Percentiles rank a stretch among this genome's conserved stretches.
phyloP scores from a whole-genome alignment of 1,140 invertebrate species.

The Scaptodrosophila lebanonensis region DNA sequence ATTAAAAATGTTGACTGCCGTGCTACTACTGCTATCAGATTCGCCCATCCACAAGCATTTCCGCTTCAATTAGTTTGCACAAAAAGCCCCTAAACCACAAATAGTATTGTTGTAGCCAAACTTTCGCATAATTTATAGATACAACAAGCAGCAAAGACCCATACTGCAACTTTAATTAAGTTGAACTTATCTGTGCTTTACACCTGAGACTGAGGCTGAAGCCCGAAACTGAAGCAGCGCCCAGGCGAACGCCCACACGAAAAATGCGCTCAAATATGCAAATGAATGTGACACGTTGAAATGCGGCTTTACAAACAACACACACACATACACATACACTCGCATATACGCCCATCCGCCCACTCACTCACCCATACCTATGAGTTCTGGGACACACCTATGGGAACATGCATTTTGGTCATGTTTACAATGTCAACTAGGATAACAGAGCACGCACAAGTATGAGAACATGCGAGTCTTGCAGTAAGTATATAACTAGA shows the following conservation, averaged over 20 bases:
- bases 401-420: slow-evolving; percentile 69
- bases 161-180: slow-evolving; percentile 68
- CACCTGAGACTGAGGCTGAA: slow-evolving; percentile 59
- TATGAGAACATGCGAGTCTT: slow-evolving; percentile 34
- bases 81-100: too few species aligned
- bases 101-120: too few species aligned
- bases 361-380: too few species aligned
- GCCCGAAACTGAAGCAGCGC: neutral
- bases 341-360: slow-evolving; percentile 3
- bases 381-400: too few species aligned
- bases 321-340: slow-evolving; percentile 7
- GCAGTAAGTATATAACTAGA: slow-evolving; percentile 26
- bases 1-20: too few species aligned
- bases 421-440: slow-evolving; percentile 73
- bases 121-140: slow-evolving; percentile 61
- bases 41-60: too few species aligned
- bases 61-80: too few species aligned
- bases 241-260: slow-evolving; percentile 24
- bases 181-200: slow-evolving; percentile 67
- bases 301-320: slow-evolving; percentile 58
- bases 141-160: slow-evolving; percentile 35
- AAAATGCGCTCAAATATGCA: slow-evolving; percentile 63
- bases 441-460: slow-evolving; percentile 48
- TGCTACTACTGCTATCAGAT: too few species aligned
- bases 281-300: slow-evolving; percentile 65